Conservation (phyloP, 2,113 vertebrate genomes). For the Chionodraco myersi region DNA sequence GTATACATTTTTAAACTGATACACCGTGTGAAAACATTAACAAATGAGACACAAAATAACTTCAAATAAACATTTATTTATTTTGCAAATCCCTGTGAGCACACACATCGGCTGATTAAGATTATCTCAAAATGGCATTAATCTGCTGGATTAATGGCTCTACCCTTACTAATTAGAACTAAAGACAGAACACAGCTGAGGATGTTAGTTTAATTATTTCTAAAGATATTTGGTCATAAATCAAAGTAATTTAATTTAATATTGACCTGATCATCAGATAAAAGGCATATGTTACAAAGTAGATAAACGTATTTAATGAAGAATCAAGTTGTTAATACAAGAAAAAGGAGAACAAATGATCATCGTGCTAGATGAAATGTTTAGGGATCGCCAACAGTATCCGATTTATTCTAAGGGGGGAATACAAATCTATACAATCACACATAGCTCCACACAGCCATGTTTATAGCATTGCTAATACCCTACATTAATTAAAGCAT, state of each 20-base stretch:
- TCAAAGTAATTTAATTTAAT: not conserved
- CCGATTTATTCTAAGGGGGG: not conserved
- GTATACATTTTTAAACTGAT: too few relatives aligned
- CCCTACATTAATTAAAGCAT: not conserved
- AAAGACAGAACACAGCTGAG: not conserved
- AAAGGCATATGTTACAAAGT: too few relatives aligned
- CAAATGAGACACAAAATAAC: too few relatives aligned
- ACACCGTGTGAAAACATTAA: too few relatives aligned
- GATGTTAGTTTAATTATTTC: not conserved
- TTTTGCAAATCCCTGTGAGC: too few relatives aligned
- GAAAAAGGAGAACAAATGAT: not conserved
- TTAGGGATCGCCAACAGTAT: not conserved
- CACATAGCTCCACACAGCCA: not conserved
- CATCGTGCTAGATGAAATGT: not conserved
- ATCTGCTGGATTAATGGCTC: too few relatives aligned
- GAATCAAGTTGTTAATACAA: too few relatives aligned
- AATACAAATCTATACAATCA: not conserved
- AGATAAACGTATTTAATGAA: too few relatives aligned
- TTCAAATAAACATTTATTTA: too few relatives aligned
- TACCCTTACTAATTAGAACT: not conserved
- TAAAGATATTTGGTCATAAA: not conserved
- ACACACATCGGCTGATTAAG: too few relatives aligned
- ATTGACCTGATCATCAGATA: not conserved
- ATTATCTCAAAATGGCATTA: too few relatives aligned
- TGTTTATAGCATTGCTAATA: not conserved